Evolutionary conservation across 1,140 invertebrate genomes (phyloP).

Genomic region (Saccostrea glomerata): DNA sequence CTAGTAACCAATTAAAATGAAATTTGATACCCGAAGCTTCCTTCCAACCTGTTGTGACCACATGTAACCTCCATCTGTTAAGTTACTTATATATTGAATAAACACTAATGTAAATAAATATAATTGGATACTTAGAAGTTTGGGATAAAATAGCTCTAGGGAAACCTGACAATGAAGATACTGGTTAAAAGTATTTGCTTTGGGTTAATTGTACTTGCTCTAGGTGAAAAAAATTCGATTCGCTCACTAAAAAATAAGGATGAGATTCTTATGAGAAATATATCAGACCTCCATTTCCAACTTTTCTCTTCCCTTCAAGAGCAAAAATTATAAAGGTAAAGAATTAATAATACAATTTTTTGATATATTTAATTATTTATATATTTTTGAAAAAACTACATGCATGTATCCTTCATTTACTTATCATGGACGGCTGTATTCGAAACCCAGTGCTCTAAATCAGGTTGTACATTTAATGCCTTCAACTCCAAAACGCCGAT

Average conservation of each 20-base stretch:
- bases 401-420: neutral
- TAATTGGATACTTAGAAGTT: too few species aligned
- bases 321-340: slow-evolving; percentile 13
- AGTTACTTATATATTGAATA: too few species aligned
- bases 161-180: neutral
- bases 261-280: neutral
- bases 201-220: neutral
- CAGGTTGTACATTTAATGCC: slow-evolving; percentile 22
- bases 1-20: too few species aligned
- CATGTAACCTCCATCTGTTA: too few species aligned
- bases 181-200: neutral
- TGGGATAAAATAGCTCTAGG: too few species aligned
- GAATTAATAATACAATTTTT: neutral
- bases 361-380: too few species aligned
- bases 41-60: too few species aligned
- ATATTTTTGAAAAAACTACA: neutral
- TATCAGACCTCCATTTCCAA: slow-evolving; percentile 10
- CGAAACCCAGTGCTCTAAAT: neutral
- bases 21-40: too few species aligned
- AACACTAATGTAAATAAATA: too few species aligned
- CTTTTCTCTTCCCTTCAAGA: slow-evolving; percentile 1
- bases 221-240: neutral
- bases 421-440: neutral
- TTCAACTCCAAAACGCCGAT: neutral
- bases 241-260: neutral